Percentiles rank a stretch among this genome's conserved stretches.
These are phyloP conservation scores for Mixornis gularis DNA, from an alignment of 2,113 vertebrate species.

Conservation along the genomic window DNA sequence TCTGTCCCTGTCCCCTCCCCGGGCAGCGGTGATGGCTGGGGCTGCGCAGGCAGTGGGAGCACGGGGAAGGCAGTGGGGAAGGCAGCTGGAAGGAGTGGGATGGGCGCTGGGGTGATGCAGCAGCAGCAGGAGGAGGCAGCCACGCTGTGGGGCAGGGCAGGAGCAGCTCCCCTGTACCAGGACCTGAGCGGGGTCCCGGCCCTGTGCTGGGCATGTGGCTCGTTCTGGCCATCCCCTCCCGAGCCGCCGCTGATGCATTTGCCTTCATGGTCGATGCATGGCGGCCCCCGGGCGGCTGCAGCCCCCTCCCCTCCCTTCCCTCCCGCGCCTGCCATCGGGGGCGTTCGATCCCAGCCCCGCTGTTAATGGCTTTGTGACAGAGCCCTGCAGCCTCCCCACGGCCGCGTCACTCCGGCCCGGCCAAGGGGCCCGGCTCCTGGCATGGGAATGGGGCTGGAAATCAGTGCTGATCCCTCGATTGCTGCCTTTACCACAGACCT, in stretches of 20 bases:
- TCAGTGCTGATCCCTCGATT: rapidly evolving
- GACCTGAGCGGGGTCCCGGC: neutral
- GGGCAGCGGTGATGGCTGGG: neutral
- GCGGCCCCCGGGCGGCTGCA: neutral
- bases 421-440: neutral
- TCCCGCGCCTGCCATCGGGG: neutral
- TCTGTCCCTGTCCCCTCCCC: neutral
- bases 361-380: neutral
- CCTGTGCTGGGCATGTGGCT: neutral
- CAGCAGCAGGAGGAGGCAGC: neutral
- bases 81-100: neutral
- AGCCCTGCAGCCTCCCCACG: neutral
- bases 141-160: neutral
- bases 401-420: neutral
- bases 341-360: neutral
- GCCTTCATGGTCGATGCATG: neutral
- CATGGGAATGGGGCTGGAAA: rapidly evolving
- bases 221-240: neutral
- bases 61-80: neutral
- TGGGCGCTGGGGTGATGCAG: neutral
- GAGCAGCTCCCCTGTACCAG: neutral
- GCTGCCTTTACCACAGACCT: rapidly evolving
- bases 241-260: neutral
- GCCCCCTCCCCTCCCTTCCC: neutral
- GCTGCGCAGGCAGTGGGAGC: neutral